phyloP scores from a whole-genome alignment of 2,113 vertebrate genomes.

The Stegostoma tigrinum region DNA sequence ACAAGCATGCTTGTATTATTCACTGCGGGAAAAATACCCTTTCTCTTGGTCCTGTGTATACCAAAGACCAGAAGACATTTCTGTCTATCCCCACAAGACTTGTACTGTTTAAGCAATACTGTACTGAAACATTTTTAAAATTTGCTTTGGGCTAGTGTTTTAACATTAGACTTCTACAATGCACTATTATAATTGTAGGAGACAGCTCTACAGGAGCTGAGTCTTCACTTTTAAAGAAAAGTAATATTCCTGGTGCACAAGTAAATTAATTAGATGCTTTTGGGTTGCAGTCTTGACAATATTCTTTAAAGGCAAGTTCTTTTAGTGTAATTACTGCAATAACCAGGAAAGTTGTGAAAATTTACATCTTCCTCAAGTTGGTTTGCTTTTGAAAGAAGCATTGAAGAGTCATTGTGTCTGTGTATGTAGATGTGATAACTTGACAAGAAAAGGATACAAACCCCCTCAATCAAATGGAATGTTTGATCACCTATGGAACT shows the following conservation, averaged over 20 bases:
- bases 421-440: neutral
- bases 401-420: neutral
- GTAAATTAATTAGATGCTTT: constrained; percentile 4
- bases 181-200: neutral
- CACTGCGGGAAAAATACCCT: neutral
- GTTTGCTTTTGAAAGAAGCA: constrained; percentile 16
- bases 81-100: neutral
- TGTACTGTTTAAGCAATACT: constrained; percentile 31
- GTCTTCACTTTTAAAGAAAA: neutral
- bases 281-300: constrained; percentile 22
- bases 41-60: constrained; percentile 43
- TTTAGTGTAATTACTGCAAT: neutral
- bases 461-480: constrained; percentile 2
- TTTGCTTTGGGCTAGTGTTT: constrained; percentile 10
- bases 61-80: constrained; percentile 62
- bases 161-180: constrained; percentile 27
- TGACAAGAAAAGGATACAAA: neutral
- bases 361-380: constrained; percentile 13
- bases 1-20: constrained; percentile 7
- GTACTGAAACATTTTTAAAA: constrained; percentile 16
- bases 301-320: constrained; percentile 2
- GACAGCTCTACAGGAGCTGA: constrained; percentile 2
- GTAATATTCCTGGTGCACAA: constrained; percentile 5
- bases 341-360: neutral
- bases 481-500: constrained; percentile 2